Conservation (phyloP, 2,888 invertebrate species). For the Neoitamus cyanurus region DNA sequence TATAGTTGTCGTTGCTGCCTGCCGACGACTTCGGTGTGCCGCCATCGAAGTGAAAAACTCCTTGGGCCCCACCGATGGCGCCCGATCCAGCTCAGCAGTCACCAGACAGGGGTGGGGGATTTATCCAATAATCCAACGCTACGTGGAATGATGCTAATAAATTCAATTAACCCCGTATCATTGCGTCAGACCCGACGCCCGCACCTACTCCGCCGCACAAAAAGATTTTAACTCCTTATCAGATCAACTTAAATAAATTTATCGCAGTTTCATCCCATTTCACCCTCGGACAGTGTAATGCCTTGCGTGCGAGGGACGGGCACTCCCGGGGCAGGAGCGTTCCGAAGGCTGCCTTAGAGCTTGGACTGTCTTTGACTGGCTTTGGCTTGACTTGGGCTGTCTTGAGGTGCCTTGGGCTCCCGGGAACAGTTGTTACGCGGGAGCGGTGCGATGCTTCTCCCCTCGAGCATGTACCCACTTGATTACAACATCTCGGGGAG, state of each 20-base stretch:
- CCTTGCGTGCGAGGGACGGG: background rate
- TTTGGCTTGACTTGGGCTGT: background rate
- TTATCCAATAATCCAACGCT: constrained; percentile 48
- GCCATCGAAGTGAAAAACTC: background rate
- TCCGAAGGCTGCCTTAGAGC: background rate
- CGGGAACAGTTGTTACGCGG: background rate
- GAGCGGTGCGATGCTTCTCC: background rate
- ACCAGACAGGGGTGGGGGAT: constrained; percentile 6
- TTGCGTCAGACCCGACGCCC: constrained; percentile 12
- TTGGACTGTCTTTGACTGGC: background rate
- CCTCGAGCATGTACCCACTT: background rate
- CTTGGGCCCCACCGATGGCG: background rate
- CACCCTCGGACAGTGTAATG: constrained; percentile 23
- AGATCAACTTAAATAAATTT: constrained; percentile 52
- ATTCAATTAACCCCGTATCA: constrained; percentile 51
- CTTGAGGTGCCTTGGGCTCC: background rate
- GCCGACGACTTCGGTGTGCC: background rate
- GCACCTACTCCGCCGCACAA: constrained; percentile 36
- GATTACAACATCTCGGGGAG: constrained; percentile 16
- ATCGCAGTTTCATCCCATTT: constrained; percentile 44
- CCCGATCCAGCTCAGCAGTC: background rate
- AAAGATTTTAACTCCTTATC: constrained; percentile 52
- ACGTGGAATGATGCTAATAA: constrained; percentile 49
- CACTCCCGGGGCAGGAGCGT: background rate
- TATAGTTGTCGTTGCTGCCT: background rate